These are phyloP conservation scores for Sphaerodactylus townsendi DNA, from an alignment of 2,113 vertebrate species.

Conservation along the genomic window DNA sequence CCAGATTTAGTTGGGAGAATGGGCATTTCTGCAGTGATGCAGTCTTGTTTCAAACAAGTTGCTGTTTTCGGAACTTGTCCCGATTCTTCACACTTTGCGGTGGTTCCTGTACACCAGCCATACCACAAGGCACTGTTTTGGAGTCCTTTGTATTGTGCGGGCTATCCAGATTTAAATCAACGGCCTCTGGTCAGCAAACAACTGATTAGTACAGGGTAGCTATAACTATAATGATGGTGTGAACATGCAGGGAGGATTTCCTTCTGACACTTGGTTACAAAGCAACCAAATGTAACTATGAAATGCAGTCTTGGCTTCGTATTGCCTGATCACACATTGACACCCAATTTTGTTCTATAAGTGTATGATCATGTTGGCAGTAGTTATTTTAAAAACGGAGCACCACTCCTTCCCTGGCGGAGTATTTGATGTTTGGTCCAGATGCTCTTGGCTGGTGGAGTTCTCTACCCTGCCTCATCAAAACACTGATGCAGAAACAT, in stretches of 20 bases:
- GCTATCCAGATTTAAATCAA: not conserved
- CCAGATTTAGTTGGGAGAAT: not conserved
- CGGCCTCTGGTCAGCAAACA: not conserved
- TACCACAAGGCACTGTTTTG: not conserved
- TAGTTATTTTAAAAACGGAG: not conserved
- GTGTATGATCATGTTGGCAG: not conserved
- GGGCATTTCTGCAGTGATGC: not conserved
- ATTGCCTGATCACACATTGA: not conserved
- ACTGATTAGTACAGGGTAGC: not conserved
- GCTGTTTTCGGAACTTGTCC: not conserved
- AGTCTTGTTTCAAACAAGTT: no score
- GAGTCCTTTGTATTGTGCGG: not conserved
- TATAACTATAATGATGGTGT: not conserved
- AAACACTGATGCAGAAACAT: constrained; percentile 20
- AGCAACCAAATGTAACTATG: not conserved
- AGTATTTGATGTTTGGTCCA: not conserved
- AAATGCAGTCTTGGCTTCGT: not conserved
- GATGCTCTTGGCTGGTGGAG: not conserved
- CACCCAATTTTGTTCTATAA: not conserved
- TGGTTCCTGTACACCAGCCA: not conserved
- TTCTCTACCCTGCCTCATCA: not conserved
- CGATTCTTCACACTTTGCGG: not conserved
- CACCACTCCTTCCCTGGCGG: not conserved
- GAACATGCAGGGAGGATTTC: not conserved
- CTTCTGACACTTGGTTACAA: not conserved